Conservation (phyloP, 2,888 invertebrate genomes). For the Lepidocyrtinus sp. region DNA sequence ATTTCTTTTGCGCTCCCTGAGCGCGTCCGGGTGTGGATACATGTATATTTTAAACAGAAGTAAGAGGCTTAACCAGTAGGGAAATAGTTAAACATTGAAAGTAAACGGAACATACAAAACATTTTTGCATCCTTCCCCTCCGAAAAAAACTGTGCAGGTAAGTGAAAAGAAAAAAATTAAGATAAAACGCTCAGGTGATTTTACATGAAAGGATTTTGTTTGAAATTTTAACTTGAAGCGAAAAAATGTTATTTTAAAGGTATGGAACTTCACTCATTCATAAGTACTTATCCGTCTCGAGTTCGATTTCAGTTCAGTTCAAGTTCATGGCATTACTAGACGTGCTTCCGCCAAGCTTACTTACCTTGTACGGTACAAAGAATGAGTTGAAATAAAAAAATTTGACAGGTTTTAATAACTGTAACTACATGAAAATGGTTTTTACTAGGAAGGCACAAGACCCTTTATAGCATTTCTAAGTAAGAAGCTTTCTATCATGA, state of each 20-base stretch:
- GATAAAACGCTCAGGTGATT: no score
- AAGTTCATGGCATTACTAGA: neutral
- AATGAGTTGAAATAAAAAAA: neutral
- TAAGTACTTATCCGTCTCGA: neutral
- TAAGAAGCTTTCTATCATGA: neutral
- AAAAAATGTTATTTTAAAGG: neutral
- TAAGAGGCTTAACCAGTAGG: constrained; percentile 4
- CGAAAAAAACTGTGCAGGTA: neutral
- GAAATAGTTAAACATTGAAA: neutral
- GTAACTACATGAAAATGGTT: neutral
- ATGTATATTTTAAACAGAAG: neutral
- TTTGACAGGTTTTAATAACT: neutral
- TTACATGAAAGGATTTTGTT: neutral
- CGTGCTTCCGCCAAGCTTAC: neutral
- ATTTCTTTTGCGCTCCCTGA: neutral
- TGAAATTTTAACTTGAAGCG: neutral
- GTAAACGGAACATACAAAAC: neutral
- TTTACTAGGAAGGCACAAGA: neutral
- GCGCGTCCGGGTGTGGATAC: constrained; percentile 3
- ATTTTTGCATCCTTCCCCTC: neutral
- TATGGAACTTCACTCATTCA: neutral
- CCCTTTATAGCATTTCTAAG: neutral
- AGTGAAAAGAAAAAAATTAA: neutral
- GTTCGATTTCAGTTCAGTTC: neutral
- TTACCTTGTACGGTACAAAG: neutral